Conservation (phyloP, 2,797 vertebrate genomes). For the Semaprochilodus insignis region DNA sequence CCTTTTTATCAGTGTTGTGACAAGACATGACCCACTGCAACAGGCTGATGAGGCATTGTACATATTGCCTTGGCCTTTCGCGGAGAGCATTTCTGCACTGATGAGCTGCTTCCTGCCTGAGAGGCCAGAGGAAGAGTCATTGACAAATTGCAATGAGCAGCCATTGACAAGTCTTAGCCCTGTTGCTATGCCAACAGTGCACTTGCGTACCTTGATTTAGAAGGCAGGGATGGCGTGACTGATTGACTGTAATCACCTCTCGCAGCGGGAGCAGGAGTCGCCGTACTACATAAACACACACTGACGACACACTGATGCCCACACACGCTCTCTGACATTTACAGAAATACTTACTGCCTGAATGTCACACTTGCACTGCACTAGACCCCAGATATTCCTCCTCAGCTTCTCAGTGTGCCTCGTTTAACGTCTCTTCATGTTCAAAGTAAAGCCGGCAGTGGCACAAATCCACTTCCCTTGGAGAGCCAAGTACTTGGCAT, state of each 20-base stretch:
- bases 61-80: slow-evolving; percentile 40
- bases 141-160: slow-evolving; percentile 53
- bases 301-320: background rate
- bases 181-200: slow-evolving; percentile 53
- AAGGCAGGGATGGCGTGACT: slow-evolving; percentile 49
- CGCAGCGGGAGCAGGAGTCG: slow-evolving; percentile 41
- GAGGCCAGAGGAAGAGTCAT: slow-evolving; percentile 45
- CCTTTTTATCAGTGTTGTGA: slow-evolving; percentile 30
- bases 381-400: slow-evolving; percentile 23
- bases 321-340: slow-evolving; percentile 44
- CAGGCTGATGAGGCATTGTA: slow-evolving; percentile 17
- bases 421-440: slow-evolving; percentile 41
- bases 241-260: slow-evolving; percentile 59
- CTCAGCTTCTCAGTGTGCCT: slow-evolving; percentile 2
- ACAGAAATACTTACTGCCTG: slow-evolving; percentile 44
- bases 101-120: slow-evolving; percentile 23
- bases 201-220: slow-evolving; percentile 49
- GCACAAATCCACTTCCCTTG: background rate
- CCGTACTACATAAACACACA: slow-evolving; percentile 28
- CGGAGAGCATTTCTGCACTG: slow-evolving; percentile 12
- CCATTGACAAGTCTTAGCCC: slow-evolving; percentile 53
- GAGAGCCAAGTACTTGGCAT: background rate
- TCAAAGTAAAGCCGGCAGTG: slow-evolving; percentile 38
- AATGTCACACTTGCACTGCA: slow-evolving; percentile 30
- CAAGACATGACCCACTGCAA: background rate